Conservation (phyloP, 1,140 invertebrate genomes). For the Ceratina japonica region DNA sequence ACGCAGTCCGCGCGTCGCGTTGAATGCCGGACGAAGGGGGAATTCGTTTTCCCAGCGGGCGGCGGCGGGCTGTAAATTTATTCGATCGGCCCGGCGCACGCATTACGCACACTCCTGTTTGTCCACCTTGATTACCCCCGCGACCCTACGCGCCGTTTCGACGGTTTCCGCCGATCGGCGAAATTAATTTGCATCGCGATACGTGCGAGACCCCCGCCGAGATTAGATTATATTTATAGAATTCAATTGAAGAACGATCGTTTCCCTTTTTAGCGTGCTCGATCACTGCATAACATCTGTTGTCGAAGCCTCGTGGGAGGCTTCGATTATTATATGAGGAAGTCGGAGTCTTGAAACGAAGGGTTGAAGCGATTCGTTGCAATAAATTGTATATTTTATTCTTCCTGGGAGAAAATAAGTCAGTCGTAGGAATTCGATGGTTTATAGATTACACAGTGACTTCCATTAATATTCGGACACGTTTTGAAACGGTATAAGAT, state of each 20-base stretch:
- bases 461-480: no score
- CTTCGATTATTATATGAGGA: no score
- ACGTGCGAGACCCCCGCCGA: neutral
- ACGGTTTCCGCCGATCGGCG: neutral
- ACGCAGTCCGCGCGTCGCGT: neutral
- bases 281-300: neutral
- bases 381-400: no score
- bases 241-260: neutral
- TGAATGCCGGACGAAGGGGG: slow-evolving; percentile 1
- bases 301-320: neutral
- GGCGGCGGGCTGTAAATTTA: slow-evolving; percentile 4
- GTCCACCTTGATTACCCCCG: neutral
- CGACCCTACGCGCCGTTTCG: neutral
- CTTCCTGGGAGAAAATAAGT: no score
- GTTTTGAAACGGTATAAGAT: no score
- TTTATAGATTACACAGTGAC: no score
- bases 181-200: slow-evolving; percentile 13
- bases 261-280: neutral
- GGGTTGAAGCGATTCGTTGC: no score
- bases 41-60: slow-evolving; percentile 14
- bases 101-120: neutral
- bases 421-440: no score
- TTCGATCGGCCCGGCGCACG: neutral
- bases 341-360: no score
- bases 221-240: neutral